phyloP scores from a whole-genome alignment of 2,797 vertebrate species.

The Characodon lateralis region DNA sequence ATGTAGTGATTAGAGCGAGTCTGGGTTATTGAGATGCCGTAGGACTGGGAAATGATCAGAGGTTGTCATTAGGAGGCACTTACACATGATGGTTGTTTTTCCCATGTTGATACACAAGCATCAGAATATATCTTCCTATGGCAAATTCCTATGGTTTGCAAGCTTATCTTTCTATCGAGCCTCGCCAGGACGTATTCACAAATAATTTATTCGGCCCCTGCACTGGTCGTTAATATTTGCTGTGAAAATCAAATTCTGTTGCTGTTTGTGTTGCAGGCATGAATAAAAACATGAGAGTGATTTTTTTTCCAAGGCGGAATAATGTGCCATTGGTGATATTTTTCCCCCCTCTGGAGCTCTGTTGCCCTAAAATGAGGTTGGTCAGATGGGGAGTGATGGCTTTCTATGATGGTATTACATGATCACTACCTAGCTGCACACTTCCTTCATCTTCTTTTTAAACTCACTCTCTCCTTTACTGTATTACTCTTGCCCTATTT shows the following conservation, averaged over 20 bases:
- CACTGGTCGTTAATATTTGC: slow-evolving; percentile 73
- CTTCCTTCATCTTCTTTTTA: slow-evolving; percentile 41
- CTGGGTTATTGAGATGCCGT: slow-evolving; percentile 59
- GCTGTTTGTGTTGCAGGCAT: slow-evolving; percentile 75
- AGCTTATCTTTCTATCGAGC: slow-evolving; percentile 32
- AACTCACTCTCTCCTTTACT: slow-evolving; percentile 27
- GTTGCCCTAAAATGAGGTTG: slow-evolving; percentile 77
- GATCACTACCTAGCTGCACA: slow-evolving; percentile 55
- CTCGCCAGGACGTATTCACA: slow-evolving; percentile 50
- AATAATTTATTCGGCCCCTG: slow-evolving; percentile 69
- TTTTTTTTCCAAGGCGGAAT: slow-evolving; percentile 72
- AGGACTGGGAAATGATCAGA: slow-evolving; percentile 60
- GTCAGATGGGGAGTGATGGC: slow-evolving; percentile 69
- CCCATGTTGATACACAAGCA: slow-evolving; percentile 11
- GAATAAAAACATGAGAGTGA: slow-evolving; percentile 79
- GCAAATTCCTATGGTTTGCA: slow-evolving; percentile 4
- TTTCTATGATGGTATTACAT: slow-evolving; percentile 68
- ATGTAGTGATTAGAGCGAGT: slow-evolving; percentile 66
- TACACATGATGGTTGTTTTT: slow-evolving; percentile 23
- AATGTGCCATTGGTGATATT: slow-evolving; percentile 71
- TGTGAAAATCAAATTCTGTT: slow-evolving; percentile 76
- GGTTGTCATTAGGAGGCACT: slow-evolving; percentile 50
- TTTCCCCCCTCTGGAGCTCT: slow-evolving; percentile 55
- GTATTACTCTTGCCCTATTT: slow-evolving; percentile 56
- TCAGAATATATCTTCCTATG: background rate